Evolutionary conservation across 2,888 invertebrate species (phyloP).

Genomic region (Chrysolina americana): DNA sequence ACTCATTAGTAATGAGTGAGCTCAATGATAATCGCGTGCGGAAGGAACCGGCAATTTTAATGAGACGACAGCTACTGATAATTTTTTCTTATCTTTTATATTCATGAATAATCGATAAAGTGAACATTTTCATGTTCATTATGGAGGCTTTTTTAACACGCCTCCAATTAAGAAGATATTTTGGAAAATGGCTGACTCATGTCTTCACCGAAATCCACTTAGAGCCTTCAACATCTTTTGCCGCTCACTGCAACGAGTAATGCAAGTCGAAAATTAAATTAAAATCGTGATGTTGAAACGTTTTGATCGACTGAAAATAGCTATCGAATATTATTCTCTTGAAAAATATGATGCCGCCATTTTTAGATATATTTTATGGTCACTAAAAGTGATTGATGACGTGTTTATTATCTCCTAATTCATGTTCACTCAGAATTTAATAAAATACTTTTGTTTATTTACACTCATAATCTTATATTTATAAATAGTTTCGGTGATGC

Average conservation of each 20-base stretch:
- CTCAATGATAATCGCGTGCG: neutral
- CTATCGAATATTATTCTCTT: conserved; percentile 4
- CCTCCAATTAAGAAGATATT: conserved; percentile 31
- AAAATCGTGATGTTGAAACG: conserved; percentile 21
- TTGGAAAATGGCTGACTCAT: conserved; percentile 28
- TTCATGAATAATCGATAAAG: neutral
- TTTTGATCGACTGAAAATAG: conserved; percentile 26
- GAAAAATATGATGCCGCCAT: no score
- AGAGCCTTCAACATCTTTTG: neutral
- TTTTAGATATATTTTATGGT: no score
- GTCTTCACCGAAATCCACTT: conserved; percentile 6
- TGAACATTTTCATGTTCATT: conserved; percentile 8
- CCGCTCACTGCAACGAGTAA: neutral
- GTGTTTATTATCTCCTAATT: no score
- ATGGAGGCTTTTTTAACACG: conserved; percentile 19
- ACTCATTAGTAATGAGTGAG: no score
- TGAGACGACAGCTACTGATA: conserved; percentile 10
- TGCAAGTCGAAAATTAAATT: conserved; percentile 22
- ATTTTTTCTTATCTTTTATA: neutral
- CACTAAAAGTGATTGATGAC: no score
- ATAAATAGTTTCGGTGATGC: no score
- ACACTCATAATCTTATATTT: no score
- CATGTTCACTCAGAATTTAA: no score
- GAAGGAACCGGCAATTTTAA: neutral
- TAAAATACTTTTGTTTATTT: no score